These are phyloP conservation scores for Meloidogyne chitwoodi DNA, from an alignment of 1,140 invertebrate species.

Conservation along the genomic window DNA sequence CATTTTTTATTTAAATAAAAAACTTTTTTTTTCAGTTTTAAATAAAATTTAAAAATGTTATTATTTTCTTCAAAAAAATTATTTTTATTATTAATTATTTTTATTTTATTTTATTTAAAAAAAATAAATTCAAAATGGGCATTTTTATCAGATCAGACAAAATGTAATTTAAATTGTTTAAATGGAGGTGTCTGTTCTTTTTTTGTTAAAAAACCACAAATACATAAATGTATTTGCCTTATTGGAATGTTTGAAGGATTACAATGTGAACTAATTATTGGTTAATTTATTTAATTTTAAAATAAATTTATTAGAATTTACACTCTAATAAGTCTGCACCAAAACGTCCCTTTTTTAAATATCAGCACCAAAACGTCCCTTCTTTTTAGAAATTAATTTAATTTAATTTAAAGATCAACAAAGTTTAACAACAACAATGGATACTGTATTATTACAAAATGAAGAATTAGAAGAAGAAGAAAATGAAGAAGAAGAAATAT, in stretches of 20 bases:
- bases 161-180: slow-evolving; percentile 18
- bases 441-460: neutral
- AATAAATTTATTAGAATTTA: too few relatives aligned
- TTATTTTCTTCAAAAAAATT: too few relatives aligned
- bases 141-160: slow-evolving; percentile 15
- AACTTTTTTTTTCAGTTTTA: too few relatives aligned
- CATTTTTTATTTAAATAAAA: too few relatives aligned
- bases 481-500: neutral
- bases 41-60: too few relatives aligned
- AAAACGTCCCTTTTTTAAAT: too few relatives aligned
- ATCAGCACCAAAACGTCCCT: neutral
- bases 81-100: neutral
- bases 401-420: neutral
- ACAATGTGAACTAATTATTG: slow-evolving; percentile 12
- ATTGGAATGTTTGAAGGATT: slow-evolving; percentile 24
- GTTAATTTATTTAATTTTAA: too few relatives aligned
- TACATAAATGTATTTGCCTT: slow-evolving; percentile 28
- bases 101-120: neutral
- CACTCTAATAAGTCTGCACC: too few relatives aligned
- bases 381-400: neutral
- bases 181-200: slow-evolving; percentile 30
- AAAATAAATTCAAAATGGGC: slow-evolving; percentile 9
- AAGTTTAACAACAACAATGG: neutral
- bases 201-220: neutral
- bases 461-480: neutral